Evolutionary conservation across 2,888 invertebrate genomes (phyloP).

Genomic region (Rhagonycha lutea): DNA sequence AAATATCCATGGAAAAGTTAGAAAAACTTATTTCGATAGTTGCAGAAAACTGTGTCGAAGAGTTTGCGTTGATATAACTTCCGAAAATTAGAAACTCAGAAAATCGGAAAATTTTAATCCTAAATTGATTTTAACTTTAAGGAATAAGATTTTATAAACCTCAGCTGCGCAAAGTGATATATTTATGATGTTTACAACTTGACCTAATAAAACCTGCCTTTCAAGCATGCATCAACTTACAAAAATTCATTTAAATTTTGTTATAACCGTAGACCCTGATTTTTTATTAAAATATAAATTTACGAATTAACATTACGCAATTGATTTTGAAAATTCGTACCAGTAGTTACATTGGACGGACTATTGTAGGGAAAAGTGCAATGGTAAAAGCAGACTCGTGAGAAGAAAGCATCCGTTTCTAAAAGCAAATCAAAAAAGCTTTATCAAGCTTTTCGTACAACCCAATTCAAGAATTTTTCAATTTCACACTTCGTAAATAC

Average conservation of each 20-base stretch:
- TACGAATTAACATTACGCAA: background rate
- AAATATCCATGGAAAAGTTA: background rate
- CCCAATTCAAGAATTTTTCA: background rate
- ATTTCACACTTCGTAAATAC: slow-evolving; percentile 1
- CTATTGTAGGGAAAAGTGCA: background rate
- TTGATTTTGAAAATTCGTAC: background rate
- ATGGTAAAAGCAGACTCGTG: background rate
- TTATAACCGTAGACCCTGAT: too few relatives aligned
- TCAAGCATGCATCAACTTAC: background rate
- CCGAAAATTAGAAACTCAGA: background rate
- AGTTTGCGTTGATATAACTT: background rate
- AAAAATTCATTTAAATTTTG: background rate
- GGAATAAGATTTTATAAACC: background rate
- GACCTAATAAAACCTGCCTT: background rate
- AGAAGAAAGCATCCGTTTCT: background rate
- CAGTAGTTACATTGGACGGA: background rate
- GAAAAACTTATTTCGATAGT: background rate
- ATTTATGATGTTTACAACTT: background rate
- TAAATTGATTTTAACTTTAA: background rate
- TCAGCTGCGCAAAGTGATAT: background rate
- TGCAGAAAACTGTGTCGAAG: background rate
- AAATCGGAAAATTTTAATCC: background rate
- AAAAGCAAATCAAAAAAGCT: slow-evolving; percentile 3
- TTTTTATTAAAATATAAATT: background rate
- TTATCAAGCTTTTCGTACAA: background rate